These are phyloP conservation scores for Nemotelus pantherinus DNA, from an alignment of 2,888 invertebrate genomes.

Conservation along the genomic window DNA sequence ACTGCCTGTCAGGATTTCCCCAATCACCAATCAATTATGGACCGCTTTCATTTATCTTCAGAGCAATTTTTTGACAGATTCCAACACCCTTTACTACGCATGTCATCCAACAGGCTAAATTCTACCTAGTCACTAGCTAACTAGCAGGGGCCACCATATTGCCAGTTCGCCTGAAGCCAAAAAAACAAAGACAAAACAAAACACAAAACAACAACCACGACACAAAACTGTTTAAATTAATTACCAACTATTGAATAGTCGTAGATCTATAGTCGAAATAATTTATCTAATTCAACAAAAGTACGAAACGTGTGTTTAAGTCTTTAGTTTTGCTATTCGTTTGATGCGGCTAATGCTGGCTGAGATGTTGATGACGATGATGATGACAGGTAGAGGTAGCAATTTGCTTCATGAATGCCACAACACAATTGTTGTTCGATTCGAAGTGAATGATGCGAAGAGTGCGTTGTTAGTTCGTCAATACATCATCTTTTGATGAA, in stretches of 20 bases:
- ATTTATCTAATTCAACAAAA: conserved; percentile 33
- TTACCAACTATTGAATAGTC: conserved; percentile 24
- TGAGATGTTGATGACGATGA: not conserved
- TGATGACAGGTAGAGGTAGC: conserved; percentile 22
- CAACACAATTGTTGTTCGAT: no score
- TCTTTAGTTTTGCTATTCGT: no score
- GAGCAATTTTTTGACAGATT: conserved; percentile 23
- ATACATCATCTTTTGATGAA: no score
- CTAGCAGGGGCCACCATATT: no score
- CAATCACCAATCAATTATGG: no score
- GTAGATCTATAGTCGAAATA: conserved; percentile 14
- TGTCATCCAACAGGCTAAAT: no score
- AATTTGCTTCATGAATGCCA: not conserved
- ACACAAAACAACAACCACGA: not conserved
- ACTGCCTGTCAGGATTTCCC: no score
- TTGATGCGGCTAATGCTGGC: no score
- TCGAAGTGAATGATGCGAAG: no score
- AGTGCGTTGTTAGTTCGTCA: no score
- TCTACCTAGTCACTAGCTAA: no score
- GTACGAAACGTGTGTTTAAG: not conserved
- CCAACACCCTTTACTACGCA: conserved; percentile 20
- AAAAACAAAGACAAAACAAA: not conserved
- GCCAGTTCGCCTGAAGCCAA: no score
- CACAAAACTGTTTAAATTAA: conserved; percentile 33
- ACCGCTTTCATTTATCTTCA: not conserved